Percentiles rank a stretch among this genome's conserved stretches.
Evolutionary conservation across 2,113 vertebrate genomes (phyloP).

Genomic region (Tachuris rubrigastra): DNA sequence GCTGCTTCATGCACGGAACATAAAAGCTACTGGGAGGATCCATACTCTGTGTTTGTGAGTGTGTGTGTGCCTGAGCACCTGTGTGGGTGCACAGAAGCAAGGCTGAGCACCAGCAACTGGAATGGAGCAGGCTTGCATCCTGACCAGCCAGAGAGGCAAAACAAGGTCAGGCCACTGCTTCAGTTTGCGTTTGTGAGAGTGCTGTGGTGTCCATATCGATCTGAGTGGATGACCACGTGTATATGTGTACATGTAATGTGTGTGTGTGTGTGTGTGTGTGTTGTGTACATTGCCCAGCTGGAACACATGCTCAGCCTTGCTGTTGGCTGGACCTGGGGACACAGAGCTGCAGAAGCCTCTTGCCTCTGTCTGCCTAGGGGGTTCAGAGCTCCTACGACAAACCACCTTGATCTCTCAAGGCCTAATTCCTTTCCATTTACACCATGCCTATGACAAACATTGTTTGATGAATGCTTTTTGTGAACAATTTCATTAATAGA

Average conservation of each 20-base stretch:
- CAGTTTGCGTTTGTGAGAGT: neutral
- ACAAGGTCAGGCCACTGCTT: neutral
- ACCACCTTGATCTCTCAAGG: neutral
- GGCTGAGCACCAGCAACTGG: neutral
- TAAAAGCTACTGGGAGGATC: neutral
- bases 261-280: rapidly evolving
- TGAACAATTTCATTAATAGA: neutral
- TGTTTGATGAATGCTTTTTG: neutral
- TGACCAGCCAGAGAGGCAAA: neutral
- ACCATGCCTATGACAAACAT: neutral
- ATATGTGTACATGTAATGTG: rapidly evolving
- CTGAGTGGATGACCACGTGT: rapidly evolving
- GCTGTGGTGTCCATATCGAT: neutral
- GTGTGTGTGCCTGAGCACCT: too few species aligned
- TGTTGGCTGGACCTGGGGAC: neutral
- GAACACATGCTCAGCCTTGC: neutral
- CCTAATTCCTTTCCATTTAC: neutral
- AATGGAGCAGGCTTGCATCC: neutral
- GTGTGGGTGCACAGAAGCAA: neutral
- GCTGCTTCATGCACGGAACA: too few species aligned
- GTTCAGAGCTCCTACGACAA: neutral
- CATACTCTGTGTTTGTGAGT: rapidly evolving
- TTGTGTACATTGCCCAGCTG: neutral
- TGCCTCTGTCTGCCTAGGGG: rapidly evolving
- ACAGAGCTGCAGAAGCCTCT: neutral